Conservation (phyloP, 2,888 invertebrate genomes). For the Drosophila ustulata region DNA sequence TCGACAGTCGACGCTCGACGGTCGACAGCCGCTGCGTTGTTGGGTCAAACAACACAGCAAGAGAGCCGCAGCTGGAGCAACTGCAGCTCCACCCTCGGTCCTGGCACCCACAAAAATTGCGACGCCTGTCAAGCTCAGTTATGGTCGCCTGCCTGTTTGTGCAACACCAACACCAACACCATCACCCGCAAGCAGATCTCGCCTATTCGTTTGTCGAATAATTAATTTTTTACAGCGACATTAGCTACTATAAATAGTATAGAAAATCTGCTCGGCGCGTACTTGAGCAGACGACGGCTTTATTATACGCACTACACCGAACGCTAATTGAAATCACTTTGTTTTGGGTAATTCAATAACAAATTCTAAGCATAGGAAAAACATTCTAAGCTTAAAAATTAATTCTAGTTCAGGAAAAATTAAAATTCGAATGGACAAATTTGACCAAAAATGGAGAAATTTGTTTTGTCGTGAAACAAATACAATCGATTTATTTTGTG, state of each 20-base stretch:
- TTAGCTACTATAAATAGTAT: conserved; percentile 34
- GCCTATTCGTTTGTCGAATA: conserved; percentile 51
- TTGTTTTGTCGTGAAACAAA: too few relatives aligned
- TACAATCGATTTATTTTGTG: too few relatives aligned
- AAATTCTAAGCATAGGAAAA: too few relatives aligned
- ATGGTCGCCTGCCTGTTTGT: conserved; percentile 34
- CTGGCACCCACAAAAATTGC: conserved; percentile 64
- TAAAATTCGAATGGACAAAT: too few relatives aligned
- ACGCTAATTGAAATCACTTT: too few relatives aligned
- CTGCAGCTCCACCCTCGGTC: conserved; percentile 30
- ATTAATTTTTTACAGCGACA: conserved; percentile 57
- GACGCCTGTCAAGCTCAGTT: conserved; percentile 59
- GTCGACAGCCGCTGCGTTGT: conserved; percentile 68
- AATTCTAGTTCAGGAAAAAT: too few relatives aligned
- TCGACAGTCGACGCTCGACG: conserved; percentile 27
- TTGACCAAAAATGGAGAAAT: too few relatives aligned
- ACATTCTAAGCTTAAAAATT: too few relatives aligned
- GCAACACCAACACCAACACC: conserved; percentile 7
- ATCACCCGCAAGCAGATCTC: neutral
- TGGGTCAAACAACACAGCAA: conserved; percentile 70
- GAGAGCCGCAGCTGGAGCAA: conserved; percentile 47
- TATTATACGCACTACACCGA: neutral
- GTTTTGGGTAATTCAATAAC: too few relatives aligned
- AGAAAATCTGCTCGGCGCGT: neutral
- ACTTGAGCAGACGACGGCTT: neutral